Evolutionary conservation across 1,140 invertebrate species (phyloP).

Genomic region (Ceratina japonica): DNA sequence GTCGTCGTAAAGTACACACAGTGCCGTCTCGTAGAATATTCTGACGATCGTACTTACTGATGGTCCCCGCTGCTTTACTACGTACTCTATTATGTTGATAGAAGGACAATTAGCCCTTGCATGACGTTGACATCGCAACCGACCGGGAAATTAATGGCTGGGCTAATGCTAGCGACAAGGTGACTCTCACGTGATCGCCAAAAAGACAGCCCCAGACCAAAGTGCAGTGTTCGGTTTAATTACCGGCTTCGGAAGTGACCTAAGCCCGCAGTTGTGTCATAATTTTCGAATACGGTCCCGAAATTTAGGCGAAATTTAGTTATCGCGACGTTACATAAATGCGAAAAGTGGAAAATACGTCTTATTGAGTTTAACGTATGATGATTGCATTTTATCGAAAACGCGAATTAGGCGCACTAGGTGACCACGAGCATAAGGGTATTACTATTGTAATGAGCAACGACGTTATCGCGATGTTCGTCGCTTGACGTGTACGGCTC

Average conservation of each 20-base stretch:
- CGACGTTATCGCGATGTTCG: conserved; percentile 4
- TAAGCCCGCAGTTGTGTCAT: too few species aligned
- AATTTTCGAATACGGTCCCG: neutral
- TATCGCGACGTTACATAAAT: neutral
- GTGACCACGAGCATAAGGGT: too few species aligned
- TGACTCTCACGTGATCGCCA: neutral
- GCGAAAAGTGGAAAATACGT: neutral
- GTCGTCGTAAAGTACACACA: conserved; percentile 42
- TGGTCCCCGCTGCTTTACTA: conserved; percentile 34
- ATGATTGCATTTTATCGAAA: neutral
- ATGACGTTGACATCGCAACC: conserved; percentile 44
- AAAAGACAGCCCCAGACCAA: conserved; percentile 5
- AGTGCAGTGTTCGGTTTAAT: neutral
- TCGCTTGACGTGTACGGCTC: neutral
- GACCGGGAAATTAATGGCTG: conserved; percentile 38
- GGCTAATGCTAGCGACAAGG: neutral
- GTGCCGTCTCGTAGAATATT: conserved; percentile 38
- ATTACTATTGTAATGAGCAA: neutral
- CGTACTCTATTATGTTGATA: conserved; percentile 49
- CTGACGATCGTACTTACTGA: conserved; percentile 45
- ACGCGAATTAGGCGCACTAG: neutral
- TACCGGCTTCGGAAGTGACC: neutral
- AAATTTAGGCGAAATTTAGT: too few species aligned
- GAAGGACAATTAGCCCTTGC: conserved; percentile 41
- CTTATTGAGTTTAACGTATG: neutral